A percentile compares a stretch with the other conserved stretches of the same genome.
Conservation (phyloP, 2,113 vertebrate species). For the Macroglossus sobrinus region DNA sequence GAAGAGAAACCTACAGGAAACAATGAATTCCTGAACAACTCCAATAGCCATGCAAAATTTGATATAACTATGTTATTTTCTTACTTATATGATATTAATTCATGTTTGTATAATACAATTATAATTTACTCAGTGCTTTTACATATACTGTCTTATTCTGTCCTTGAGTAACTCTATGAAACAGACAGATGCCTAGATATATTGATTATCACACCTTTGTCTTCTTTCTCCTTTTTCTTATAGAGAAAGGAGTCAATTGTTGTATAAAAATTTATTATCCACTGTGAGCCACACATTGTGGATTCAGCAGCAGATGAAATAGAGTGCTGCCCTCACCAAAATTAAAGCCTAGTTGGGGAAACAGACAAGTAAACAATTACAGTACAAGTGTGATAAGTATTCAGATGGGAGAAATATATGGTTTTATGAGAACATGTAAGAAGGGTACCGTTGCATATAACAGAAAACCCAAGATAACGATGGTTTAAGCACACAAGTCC, state of each 20-base stretch:
- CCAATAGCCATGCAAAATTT: not conserved
- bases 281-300: not conserved
- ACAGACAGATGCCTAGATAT: not conserved
- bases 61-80: not conserved
- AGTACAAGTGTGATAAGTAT: not conserved
- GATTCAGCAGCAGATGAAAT: not conserved
- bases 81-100: not conserved
- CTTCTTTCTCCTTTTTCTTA: not conserved
- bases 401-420: not conserved
- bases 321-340: not conserved
- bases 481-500: not conserved
- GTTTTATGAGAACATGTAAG: not conserved
- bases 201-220: conserved; percentile 12
- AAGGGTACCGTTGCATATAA: not conserved
- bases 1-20: not conserved
- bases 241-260: not conserved
- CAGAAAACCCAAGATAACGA: not conserved
- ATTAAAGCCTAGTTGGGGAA: not conserved
- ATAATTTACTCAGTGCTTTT: not conserved
- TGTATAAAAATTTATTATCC: not conserved
- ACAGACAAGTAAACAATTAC: not conserved
- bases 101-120: not conserved
- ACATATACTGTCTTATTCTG: not conserved
- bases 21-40: not conserved
- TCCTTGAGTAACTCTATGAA: not conserved